phyloP scores from a whole-genome alignment of 2,888 invertebrate species.

The Vesta saturnalis region DNA sequence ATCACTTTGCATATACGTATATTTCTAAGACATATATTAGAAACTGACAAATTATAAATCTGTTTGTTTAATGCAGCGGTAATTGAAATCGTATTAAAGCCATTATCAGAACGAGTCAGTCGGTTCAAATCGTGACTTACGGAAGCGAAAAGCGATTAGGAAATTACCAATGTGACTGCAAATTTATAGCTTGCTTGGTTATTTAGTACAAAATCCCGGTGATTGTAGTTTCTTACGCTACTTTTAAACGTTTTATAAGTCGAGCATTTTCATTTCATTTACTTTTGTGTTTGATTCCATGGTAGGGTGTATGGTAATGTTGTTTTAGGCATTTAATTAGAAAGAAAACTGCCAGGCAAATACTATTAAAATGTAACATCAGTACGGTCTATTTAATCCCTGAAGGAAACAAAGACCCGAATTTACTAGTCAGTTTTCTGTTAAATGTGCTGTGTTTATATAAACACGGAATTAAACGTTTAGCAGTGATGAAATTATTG shows the following conservation, averaged over 20 bases:
- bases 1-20: background rate
- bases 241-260: slow-evolving; percentile 5
- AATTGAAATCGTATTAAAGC: slow-evolving; percentile 38
- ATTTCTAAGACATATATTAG: slow-evolving; percentile 4
- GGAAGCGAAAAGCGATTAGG: slow-evolving; percentile 37
- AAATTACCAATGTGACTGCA: slow-evolving; percentile 35
- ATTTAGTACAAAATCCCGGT: slow-evolving; percentile 15
- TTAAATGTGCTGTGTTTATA: background rate
- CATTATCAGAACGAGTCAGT: slow-evolving; percentile 39
- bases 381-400: background rate
- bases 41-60: slow-evolving; percentile 28
- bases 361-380: background rate
- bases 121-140: slow-evolving; percentile 34
- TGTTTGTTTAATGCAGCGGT: slow-evolving; percentile 35
- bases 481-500: background rate
- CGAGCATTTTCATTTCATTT: background rate
- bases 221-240: background rate
- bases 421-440: slow-evolving; percentile 2
- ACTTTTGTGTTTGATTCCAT: background rate
- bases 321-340: background rate
- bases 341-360: slow-evolving; percentile 3
- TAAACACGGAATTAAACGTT: slow-evolving; percentile 2
- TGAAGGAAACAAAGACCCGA: no score
- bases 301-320: background rate
- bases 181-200: slow-evolving; percentile 29